Base-by-base conservation (phyloP, 2,113 vertebrate species). In the Ceuthmochares aereus region DNA sequence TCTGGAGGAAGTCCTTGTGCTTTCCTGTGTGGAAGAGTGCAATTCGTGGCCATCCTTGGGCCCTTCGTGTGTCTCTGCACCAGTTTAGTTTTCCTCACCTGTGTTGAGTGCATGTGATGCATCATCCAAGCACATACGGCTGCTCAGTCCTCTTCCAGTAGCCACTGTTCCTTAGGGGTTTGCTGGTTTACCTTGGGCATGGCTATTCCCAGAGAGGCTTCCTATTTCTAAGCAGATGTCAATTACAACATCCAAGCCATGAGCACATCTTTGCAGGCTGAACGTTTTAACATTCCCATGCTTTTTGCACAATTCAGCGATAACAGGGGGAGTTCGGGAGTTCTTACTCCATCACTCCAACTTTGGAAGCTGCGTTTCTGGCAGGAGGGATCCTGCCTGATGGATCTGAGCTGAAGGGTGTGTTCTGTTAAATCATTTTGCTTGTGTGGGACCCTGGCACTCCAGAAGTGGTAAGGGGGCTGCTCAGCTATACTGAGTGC, bases 241-340 rank as follows among this genome's bases (percentile, higher is more conserved):
- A 3, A 23, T 19, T 18, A 2, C 1, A 82, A 1, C 6, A 1
- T 37, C 63, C 2, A 2, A 37, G 42, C 29, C 58, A 3, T 0
- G 0, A 62, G 34, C 20, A 0, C 14, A 16, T 9, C 14, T 45
- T 23, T 22, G 23, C 9, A 29, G 14, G 21, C 56, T 70, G 21
- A 54, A 18, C 4, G 0, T 3, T 18, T 51, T 49, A 13, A 26
- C 20, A 26, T 74, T 15, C 62, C 60, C 1, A 4, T 63, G 26
- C 32, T 1, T 0, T 55, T 72, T 2, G 3, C 2, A 0, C 14
- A n/a, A 4, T 14, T 70, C 70, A 22, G 52, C 27, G 14, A 0
- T 40, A 21, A 56, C 42, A 37, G 45, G 32, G 36, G 8, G 10
- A 56, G 9, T 45, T 36, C 4, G 18, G 30, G 25, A 60, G 9